phyloP scores from a whole-genome alignment of 1,140 invertebrate species.

The Drosophila navojoa region DNA sequence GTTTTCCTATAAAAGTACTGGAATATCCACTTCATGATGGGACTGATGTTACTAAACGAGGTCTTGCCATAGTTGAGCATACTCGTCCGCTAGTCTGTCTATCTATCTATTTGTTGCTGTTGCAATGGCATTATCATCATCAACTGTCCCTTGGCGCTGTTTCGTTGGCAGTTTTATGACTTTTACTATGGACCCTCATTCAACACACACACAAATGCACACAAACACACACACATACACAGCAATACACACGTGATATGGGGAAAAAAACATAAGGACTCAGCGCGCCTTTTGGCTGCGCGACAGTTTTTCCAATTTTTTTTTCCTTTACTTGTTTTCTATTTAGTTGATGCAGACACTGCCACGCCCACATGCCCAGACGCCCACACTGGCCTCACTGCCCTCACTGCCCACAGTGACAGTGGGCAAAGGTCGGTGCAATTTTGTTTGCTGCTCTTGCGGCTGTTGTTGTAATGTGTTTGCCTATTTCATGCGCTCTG shows the following conservation, averaged over 20 bases:
- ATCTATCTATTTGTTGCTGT: background rate
- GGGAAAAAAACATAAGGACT: constrained; percentile 26
- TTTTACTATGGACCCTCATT: constrained; percentile 21
- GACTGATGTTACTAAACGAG: too few species aligned
- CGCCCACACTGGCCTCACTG: too few species aligned
- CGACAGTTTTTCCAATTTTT: constrained; percentile 20
- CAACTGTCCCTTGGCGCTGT: constrained; percentile 31
- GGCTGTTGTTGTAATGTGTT: background rate
- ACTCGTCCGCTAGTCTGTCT: background rate
- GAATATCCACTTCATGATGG: too few species aligned
- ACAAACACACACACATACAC: background rate
- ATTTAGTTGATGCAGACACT: constrained; percentile 9
- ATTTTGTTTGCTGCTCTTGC: constrained; percentile 13
- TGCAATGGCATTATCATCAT: constrained; percentile 40
- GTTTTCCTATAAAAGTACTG: too few species aligned
- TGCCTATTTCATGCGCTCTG: constrained; percentile 7
- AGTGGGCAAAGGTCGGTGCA: constrained; percentile 29
- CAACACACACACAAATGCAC: constrained; percentile 5
- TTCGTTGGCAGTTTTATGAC: constrained; percentile 42
- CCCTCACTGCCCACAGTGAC: background rate
- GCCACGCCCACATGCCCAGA: constrained; percentile 14
- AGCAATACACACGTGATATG: background rate
- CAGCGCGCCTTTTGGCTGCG: constrained; percentile 30
- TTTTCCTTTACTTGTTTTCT: constrained; percentile 15
- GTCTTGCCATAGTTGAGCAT: background rate